Base-by-base conservation (phyloP, 2,113 vertebrate genomes). In the Oryzias melastigma region DNA sequence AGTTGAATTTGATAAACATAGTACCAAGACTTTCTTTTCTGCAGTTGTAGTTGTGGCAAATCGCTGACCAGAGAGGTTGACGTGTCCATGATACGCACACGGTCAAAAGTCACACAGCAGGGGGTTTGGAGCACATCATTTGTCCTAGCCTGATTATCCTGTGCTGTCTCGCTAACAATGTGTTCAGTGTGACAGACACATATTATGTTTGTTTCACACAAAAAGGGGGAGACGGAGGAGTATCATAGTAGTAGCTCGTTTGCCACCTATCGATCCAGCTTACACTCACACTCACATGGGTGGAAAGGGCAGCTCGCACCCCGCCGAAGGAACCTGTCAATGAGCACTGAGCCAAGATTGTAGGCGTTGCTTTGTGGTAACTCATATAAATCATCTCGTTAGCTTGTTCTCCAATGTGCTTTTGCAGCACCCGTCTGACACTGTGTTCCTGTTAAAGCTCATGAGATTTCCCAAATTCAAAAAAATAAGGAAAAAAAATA, bases 161-260 rank as follows among this genome's bases (percentile, higher is more conserved):
- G 77, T 78, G 62, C 73, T 80, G 85, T 87, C 75, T 55, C 71
- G 74, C 49, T 87, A 87, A 86, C 68, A 80, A 86, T 71, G 52
- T 56, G 53, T 53, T 68, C 75, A 63, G 62, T n/a, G 35, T 63
- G 65, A 71, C 57, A 61, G 82, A 77, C 62, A 42, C 24, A 62
- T 40, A 64, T 53, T 18, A 12, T 61, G 49, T 70, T 55, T 62
- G 65, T 58, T 53, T 66, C 40, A 68, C 58, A 71, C 54, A 46
- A 55, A 62, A 62, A 68, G 76, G 66, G 77, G 79, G 75, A 85
- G 52, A 45, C 7, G 42, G 56, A 75, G 47, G 13, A 14, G 25
- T 45, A 25, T 41, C 58, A 47, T n/a, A 71, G 69, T 41, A 48
- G 24, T 58, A 71, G 67, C 52, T 51, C 71, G 65, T 59, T 69